Evolutionary conservation across 2,797 vertebrate species (phyloP).

Genomic region (Acipenser transmontanus): DNA sequence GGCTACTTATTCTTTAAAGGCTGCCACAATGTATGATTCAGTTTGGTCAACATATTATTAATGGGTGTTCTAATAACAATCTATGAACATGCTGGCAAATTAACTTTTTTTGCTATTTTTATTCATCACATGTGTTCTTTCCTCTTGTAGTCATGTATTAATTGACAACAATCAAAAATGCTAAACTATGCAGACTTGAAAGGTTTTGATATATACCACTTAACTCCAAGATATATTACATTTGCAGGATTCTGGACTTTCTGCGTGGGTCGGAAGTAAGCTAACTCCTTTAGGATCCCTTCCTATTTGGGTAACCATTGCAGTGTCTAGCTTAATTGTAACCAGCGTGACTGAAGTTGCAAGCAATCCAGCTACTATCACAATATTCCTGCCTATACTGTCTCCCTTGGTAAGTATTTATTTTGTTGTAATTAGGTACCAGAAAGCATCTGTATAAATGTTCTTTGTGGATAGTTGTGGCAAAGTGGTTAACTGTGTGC

Average conservation of each 20-base stretch:
- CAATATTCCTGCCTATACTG: constrained; percentile 83
- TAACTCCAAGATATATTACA: background rate
- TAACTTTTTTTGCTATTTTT: too few species aligned
- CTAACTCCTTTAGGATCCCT: constrained; percentile 74
- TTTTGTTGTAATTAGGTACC: background rate
- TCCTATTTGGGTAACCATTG: constrained; percentile 62
- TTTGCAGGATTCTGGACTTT: constrained; percentile 73
- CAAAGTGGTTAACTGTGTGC: too few species aligned
- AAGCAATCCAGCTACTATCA: constrained; percentile 85
- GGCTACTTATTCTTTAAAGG: too few species aligned
- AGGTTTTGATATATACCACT: too few species aligned
- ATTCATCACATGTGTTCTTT: too few species aligned
- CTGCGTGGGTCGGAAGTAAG: constrained; percentile 75
- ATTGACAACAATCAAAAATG: background rate
- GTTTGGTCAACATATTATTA: too few species aligned
- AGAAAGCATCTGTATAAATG: background rate
- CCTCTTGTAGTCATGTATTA: too few species aligned
- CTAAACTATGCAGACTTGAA: too few species aligned
- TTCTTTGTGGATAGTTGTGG: too few species aligned
- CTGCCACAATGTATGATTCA: too few species aligned
- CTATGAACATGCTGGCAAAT: too few species aligned
- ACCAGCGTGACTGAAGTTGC: constrained; percentile 84
- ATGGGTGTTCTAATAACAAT: too few species aligned
- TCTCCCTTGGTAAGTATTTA: constrained; percentile 71
- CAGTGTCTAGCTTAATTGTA: constrained; percentile 75